phyloP scores from a whole-genome alignment of 1,140 invertebrate genomes.

The Triops longicaudatus region DNA sequence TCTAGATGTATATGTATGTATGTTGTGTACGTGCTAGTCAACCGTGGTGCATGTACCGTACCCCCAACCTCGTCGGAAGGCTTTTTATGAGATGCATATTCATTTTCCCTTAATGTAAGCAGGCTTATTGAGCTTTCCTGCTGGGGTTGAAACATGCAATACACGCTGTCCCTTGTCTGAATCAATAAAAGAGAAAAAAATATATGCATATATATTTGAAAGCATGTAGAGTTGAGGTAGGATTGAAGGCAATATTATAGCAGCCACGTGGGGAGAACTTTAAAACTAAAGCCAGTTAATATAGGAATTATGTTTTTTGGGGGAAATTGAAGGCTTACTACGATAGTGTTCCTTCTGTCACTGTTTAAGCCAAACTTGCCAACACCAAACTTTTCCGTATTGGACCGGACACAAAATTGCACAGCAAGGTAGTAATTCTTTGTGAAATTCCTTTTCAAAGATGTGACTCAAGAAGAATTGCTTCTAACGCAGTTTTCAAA shows the following conservation, averaged over 20 bases:
- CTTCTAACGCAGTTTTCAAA: too few species aligned
- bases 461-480: too few species aligned
- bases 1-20: not conserved
- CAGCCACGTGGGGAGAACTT: not conserved
- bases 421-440: too few species aligned
- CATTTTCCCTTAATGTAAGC: not conserved
- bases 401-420: too few species aligned
- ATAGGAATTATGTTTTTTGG: not conserved
- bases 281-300: not conserved
- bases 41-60: not conserved
- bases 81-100: constrained; percentile 13
- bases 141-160: not conserved
- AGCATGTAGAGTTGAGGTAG: not conserved
- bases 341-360: too few species aligned
- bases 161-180: not conserved
- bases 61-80: not conserved
- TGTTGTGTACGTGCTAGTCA: too few species aligned
- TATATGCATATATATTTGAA: too few species aligned
- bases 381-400: too few species aligned
- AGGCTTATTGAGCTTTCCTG: not conserved
- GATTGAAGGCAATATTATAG: not conserved
- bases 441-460: too few species aligned
- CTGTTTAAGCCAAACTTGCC: too few species aligned
- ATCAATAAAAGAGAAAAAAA: not conserved
- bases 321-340: too few species aligned